Conservation (phyloP, 1,140 invertebrate species). For the Saxidomus purpurata region DNA sequence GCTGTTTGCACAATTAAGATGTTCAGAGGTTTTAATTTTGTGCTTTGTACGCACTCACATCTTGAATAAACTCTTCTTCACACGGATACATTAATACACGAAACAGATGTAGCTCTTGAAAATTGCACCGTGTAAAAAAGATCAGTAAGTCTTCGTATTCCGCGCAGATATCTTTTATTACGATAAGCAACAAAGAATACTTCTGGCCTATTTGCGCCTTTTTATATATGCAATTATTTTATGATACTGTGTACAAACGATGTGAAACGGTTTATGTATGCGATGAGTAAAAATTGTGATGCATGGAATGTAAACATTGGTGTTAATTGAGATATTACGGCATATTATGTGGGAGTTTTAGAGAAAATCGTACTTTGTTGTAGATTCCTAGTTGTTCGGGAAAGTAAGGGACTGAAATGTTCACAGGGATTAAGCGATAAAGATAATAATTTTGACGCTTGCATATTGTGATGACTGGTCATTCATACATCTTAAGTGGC, state of each 20-base stretch:
- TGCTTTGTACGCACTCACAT: neutral
- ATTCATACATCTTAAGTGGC: neutral
- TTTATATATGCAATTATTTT: conserved; percentile 2
- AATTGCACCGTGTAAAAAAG: neutral
- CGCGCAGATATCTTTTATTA: neutral
- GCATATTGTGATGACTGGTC: no score
- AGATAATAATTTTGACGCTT: no score
- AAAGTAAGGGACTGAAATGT: no score
- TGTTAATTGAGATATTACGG: conserved; percentile 12
- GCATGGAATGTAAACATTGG: neutral
- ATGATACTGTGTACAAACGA: neutral
- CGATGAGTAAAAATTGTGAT: neutral
- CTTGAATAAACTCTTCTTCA: no score
- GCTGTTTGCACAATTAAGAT: no score
- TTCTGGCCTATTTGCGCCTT: neutral
- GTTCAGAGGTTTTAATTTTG: neutral
- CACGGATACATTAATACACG: no score
- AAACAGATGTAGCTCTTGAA: neutral
- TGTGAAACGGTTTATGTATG: neutral
- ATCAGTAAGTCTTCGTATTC: neutral
- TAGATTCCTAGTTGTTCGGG: no score
- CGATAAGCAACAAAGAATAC: neutral
- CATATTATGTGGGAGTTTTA: no score
- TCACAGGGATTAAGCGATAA: no score
- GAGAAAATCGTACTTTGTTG: no score